phyloP scores from a whole-genome alignment of 2,888 invertebrate genomes.

The Sinopyrophorus schimmeli region DNA sequence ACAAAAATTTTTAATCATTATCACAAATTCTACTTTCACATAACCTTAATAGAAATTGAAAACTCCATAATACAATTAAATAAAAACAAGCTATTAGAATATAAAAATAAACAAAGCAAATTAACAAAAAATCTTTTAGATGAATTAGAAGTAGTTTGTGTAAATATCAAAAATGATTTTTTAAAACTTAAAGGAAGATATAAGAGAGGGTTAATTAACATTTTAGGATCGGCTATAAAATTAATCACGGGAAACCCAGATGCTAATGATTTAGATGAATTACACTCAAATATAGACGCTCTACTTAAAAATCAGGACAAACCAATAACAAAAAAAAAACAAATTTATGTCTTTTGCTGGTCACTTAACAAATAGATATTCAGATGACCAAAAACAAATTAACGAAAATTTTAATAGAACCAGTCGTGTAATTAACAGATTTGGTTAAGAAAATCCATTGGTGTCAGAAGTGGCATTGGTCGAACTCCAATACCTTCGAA shows the following conservation, averaged over 20 bases:
- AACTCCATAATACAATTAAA: conserved; percentile 21
- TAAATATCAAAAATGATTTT: background rate
- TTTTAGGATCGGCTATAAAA: conserved; percentile 23
- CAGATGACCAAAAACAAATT: conserved; percentile 13
- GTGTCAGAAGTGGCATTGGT: no score
- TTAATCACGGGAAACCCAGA: conserved; percentile 26
- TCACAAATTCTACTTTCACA: conserved; percentile 36
- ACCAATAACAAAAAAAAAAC: conserved; percentile 17
- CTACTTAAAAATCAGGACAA: conserved; percentile 17
- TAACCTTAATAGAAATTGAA: conserved; percentile 30
- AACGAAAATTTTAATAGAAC: no score
- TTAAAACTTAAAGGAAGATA: background rate
- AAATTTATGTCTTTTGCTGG: conserved; percentile 24
- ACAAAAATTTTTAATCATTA: conserved; percentile 24
- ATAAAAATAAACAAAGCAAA: background rate
- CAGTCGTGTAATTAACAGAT: no score
- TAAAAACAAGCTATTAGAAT: conserved; percentile 25
- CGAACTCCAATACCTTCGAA: no score
- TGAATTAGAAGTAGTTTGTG: no score
- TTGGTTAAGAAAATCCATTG: no score
- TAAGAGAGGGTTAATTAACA: conserved; percentile 25
- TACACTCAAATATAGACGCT: conserved; percentile 19
- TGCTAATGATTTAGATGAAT: conserved; percentile 20
- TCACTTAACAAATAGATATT: conserved; percentile 14
- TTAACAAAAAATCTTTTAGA: no score